Percentiles rank a stretch among this genome's conserved stretches.
phyloP scores from a whole-genome alignment of 2,113 vertebrate species.

The Chelonoidis abingdonii region DNA sequence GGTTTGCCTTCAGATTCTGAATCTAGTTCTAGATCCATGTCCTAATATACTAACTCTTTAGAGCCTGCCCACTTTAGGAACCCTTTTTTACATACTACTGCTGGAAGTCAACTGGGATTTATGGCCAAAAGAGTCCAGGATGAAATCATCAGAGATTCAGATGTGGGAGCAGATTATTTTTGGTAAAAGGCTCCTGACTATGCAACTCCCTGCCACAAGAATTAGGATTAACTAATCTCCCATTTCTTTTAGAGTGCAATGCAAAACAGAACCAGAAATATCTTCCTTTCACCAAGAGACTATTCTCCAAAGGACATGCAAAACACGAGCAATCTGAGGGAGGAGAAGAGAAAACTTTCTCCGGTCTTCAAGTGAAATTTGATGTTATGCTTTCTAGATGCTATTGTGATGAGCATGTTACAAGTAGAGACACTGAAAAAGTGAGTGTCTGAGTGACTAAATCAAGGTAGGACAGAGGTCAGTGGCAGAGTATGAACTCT shows the following conservation, averaged over 20 bases:
- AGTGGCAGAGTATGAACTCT: not conserved
- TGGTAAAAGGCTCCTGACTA: not conserved
- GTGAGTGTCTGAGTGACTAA: not conserved
- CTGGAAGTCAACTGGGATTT: not conserved
- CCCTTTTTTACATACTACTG: not conserved
- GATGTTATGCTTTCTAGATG: not conserved
- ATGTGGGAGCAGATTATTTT: not conserved
- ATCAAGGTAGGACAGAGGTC: not conserved
- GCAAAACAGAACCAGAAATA: not conserved
- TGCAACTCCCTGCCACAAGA: not conserved
- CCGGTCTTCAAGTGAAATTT: not conserved
- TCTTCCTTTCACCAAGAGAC: not conserved
- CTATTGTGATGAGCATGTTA: not conserved
- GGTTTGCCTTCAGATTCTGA: not conserved
- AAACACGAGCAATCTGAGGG: not conserved
- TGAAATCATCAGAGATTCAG: not conserved
- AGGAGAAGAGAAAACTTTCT: not conserved
- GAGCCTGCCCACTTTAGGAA: not conserved
- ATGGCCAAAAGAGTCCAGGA: not conserved
- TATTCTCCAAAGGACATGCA: not conserved
- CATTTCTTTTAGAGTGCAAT: not conserved
- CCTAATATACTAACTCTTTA: not conserved
- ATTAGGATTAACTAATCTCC: not conserved
- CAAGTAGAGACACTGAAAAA: not conserved
- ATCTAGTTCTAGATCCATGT: not conserved